These are phyloP conservation scores for Idaea biselata DNA, from an alignment of 2,888 invertebrate species.

Conservation along the genomic window DNA sequence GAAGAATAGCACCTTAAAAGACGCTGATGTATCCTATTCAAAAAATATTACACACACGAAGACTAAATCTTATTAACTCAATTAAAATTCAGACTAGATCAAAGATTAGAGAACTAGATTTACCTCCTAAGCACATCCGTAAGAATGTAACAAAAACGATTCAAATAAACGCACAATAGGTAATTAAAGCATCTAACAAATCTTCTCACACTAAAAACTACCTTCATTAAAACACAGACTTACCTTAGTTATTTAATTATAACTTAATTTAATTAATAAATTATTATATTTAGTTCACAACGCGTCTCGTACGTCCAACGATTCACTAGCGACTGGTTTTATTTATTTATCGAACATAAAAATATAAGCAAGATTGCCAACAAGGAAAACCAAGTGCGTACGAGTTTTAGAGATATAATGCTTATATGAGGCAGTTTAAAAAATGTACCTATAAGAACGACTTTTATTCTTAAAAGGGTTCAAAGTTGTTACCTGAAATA, in stretches of 20 bases:
- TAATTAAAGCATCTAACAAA: neutral
- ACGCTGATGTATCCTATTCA: no score
- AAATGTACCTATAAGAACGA: no score
- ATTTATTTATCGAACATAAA: constrained; percentile 30
- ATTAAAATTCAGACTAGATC: no score
- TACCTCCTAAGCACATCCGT: no score
- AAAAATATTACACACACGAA: no score
- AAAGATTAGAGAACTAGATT: no score
- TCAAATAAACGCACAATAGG: neutral
- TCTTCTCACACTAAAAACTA: neutral
- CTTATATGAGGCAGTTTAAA: neutral
- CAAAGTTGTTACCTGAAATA: no score
- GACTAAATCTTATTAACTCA: no score
- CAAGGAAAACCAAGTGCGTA: constrained; percentile 37
- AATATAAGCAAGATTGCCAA: constrained; percentile 30
- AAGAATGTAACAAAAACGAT: no score
- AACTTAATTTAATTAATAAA: neutral
- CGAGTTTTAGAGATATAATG: neutral
- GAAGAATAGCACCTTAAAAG: no score
- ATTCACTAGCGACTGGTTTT: constrained; percentile 43
- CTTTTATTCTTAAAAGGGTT: no score
- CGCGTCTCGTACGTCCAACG: constrained; percentile 22
- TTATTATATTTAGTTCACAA: neutral
- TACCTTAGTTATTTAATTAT: neutral
- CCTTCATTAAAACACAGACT: neutral